Conservation (phyloP, 2,113 vertebrate genomes). For the Tonatia bakeri region DNA sequence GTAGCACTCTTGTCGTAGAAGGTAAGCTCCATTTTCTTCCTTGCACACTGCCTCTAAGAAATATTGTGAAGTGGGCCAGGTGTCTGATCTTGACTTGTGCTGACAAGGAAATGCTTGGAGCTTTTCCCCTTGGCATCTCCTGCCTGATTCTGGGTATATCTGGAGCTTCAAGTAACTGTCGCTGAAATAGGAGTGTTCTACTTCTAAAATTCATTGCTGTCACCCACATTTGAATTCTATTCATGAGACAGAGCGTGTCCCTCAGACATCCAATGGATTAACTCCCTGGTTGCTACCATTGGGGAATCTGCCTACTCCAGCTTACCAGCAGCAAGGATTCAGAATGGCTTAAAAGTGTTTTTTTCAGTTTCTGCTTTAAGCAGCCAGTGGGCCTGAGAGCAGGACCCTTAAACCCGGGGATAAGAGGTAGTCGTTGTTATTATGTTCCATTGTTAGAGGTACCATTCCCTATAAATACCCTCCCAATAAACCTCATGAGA, state of each 20-base stretch:
- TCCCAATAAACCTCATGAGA: neutral
- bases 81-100: neutral
- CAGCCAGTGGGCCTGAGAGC: neutral
- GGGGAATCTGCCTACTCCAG: neutral
- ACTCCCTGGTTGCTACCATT: neutral
- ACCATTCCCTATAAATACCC: neutral
- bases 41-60: neutral
- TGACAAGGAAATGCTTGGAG: neutral
- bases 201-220: slow-evolving; percentile 1
- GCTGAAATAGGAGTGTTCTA: neutral
- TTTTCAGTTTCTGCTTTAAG: neutral
- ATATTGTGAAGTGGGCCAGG: neutral
- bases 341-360: neutral
- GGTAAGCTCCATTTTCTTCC: neutral
- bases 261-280: neutral
- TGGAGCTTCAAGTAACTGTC: neutral
- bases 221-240: slow-evolving; percentile 3
- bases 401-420: neutral
- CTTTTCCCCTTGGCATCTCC: neutral
- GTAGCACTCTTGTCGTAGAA: neutral
- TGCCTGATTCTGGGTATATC: neutral
- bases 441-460: neutral
- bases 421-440: neutral
- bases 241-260: neutral
- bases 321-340: neutral